Conservation (phyloP, 2,888 invertebrate genomes). For the Bugula neritina region DNA sequence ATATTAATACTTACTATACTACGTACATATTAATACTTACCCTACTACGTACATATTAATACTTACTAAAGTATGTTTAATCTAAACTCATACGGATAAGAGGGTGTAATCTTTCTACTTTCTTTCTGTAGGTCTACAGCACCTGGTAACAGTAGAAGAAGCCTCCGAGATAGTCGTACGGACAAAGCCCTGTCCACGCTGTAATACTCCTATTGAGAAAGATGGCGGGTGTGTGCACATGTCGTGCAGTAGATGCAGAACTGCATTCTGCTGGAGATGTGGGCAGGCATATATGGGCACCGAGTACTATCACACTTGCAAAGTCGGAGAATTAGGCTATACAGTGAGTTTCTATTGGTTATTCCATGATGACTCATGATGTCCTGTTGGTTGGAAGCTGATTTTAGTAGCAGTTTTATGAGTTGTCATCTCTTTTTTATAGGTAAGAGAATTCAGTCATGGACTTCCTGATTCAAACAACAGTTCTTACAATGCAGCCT, state of each 20-base stretch:
- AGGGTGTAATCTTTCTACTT: background rate
- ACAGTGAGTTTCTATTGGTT: too few species aligned
- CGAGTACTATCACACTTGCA: slow-evolving; percentile 12
- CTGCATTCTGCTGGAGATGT: slow-evolving; percentile 35
- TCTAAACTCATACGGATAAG: too few species aligned
- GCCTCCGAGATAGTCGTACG: slow-evolving; percentile 7
- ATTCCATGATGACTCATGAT: too few species aligned
- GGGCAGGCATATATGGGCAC: background rate
- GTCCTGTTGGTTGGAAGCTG: too few species aligned
- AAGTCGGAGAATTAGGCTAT: background rate
- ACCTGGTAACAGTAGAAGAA: slow-evolving; percentile 28
- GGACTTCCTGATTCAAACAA: background rate
- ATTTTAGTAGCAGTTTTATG: too few species aligned
- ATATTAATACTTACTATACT: too few species aligned
- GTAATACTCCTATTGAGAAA: slow-evolving; percentile 36
- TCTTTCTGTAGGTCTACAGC: background rate
- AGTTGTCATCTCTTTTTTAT: background rate
- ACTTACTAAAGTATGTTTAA: too few species aligned
- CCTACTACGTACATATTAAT: too few species aligned
- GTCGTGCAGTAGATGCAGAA: slow-evolving; percentile 32
- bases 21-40: too few species aligned
- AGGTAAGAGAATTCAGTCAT: background rate
- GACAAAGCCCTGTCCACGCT: slow-evolving; percentile 32
- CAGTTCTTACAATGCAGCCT: background rate
- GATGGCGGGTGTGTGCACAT: slow-evolving; percentile 34